These are phyloP conservation scores for Amphilophus citrinellus DNA, from an alignment of 2,113 vertebrate species.

Conservation along the genomic window DNA sequence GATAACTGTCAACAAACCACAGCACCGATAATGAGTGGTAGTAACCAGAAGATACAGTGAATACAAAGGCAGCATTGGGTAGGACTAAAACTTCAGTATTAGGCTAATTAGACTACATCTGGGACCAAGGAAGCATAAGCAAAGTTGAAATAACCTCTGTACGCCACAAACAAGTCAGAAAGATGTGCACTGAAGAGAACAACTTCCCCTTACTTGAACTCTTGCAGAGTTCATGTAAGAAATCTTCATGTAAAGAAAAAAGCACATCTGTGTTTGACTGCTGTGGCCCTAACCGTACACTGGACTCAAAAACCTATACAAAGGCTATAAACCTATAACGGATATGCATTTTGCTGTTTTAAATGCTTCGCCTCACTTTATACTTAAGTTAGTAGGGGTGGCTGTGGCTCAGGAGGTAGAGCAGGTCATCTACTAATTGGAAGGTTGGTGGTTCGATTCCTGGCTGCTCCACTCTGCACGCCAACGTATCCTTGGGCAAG, in stretches of 20 bases:
- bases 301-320: neutral
- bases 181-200: neutral
- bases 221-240: neutral
- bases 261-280: neutral
- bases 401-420: no score
- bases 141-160: neutral
- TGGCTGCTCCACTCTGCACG: no score
- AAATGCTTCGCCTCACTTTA: no score
- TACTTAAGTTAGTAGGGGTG: no score
- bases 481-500: no score
- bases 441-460: no score
- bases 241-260: neutral
- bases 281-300: neutral
- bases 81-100: neutral
- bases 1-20: constrained; percentile 33
- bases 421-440: no score
- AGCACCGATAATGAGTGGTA: neutral
- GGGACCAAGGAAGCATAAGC: neutral
- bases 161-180: neutral
- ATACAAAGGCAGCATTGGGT: constrained; percentile 30
- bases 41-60: neutral
- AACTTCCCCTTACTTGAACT: neutral
- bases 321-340: no score
- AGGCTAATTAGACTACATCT: neutral
- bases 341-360: no score